phyloP scores from a whole-genome alignment of 2,888 invertebrate species.

The Physocephala rufipes region DNA sequence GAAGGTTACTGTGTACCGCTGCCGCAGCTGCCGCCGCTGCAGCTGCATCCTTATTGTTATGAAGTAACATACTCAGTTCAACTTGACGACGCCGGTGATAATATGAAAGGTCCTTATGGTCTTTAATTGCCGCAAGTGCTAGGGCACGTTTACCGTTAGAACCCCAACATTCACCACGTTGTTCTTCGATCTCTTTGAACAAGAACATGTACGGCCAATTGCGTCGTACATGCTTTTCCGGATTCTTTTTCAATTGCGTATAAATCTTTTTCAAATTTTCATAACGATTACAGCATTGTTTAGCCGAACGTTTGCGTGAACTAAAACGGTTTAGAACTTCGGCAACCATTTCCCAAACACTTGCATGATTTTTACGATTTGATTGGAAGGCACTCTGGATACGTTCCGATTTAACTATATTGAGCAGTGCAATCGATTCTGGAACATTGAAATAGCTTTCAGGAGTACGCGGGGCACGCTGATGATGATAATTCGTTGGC shows the following conservation, averaged over 20 bases:
- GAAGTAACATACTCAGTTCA: constrained; percentile 58
- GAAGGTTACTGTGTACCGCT: constrained; percentile 49
- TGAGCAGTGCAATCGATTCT: constrained; percentile 63
- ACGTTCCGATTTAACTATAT: constrained; percentile 64
- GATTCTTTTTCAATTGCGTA: constrained; percentile 64
- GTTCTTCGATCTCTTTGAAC: constrained; percentile 65
- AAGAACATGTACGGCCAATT: constrained; percentile 65
- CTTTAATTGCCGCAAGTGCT: constrained; percentile 59
- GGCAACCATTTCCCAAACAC: constrained; percentile 66
- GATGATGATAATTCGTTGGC: constrained; percentile 60
- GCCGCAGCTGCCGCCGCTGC: constrained; percentile 39
- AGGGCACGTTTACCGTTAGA: constrained; percentile 60
- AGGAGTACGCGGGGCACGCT: constrained; percentile 63
- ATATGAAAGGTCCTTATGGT: constrained; percentile 62
- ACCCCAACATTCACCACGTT: constrained; percentile 65
- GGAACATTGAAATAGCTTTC: constrained; percentile 66
- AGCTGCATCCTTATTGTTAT: constrained; percentile 55
- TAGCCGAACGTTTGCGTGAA: constrained; percentile 62
- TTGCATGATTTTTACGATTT: constrained; percentile 65
- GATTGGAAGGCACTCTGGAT: constrained; percentile 65
- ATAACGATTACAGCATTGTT: constrained; percentile 65
- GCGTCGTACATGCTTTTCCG: constrained; percentile 63
- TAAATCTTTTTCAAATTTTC: constrained; percentile 65
- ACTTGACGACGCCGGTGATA: constrained; percentile 63
- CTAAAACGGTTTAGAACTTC: constrained; percentile 63